A percentile compares a stretch with the other conserved stretches of the same genome.
These are phyloP conservation scores for Phrynocephalus vlangalii DNA, from an alignment of 2,797 vertebrate species.

Conservation along the genomic window DNA sequence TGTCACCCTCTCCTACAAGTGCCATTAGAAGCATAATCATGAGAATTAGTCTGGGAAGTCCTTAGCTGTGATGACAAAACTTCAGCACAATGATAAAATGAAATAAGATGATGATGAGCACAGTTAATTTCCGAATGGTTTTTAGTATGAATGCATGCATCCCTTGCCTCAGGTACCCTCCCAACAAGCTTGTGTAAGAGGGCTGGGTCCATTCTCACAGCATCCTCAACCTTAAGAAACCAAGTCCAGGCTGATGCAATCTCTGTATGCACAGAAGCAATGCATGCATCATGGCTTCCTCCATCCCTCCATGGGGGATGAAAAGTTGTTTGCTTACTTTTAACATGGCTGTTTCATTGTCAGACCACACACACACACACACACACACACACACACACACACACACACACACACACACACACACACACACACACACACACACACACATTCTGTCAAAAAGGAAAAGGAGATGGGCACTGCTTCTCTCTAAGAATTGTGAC, in stretches of 20 bases:
- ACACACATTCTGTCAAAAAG: too few relatives aligned
- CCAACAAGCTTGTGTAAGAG: background rate
- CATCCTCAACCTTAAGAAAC: rapidly evolving
- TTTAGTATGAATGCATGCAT: background rate
- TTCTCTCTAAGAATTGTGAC: too few relatives aligned
- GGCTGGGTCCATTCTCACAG: background rate
- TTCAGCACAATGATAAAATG: background rate
- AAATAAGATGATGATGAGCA: background rate
- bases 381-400: too few relatives aligned
- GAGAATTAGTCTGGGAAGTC: background rate
- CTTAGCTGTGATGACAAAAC: background rate
- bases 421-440: too few relatives aligned
- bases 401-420: too few relatives aligned
- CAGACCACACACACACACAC: background rate
- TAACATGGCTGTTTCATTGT: background rate
- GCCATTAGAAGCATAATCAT: background rate
- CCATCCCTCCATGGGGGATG: background rate
- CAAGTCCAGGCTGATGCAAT: background rate
- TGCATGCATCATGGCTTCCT: background rate
- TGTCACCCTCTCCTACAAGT: background rate
- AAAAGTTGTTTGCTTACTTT: background rate
- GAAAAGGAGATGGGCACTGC: too few relatives aligned
- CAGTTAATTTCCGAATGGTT: background rate
- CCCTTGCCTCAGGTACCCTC: background rate
- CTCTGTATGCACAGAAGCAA: background rate